Evolutionary conservation across 1,140 invertebrate genomes (phyloP), one percentile per base, ranked within the genome.

Genomic region (Hycleus phaleratus): DNA sequence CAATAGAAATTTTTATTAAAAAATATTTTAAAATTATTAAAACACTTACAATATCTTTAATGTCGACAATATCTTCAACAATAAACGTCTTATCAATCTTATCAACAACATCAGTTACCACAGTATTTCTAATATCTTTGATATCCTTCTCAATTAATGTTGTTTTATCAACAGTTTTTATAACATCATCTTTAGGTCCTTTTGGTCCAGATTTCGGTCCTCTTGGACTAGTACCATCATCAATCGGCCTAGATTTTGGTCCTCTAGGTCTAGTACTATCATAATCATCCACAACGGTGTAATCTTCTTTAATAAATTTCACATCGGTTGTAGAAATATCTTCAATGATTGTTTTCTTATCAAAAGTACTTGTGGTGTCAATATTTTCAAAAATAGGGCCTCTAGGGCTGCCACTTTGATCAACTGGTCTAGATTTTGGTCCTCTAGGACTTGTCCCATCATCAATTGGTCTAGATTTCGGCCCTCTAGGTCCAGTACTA

Each of bases 111-210:
- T 45, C 38, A 18, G 48, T 59, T 39, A 48, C 26, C 65, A 71
- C 69, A 56, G 71, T 71, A 59, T 71, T 66, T 39, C 70, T 72
- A 38, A 73, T 65, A 44, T 70, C 66, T n/a, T 66, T 44, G 25
- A 72, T 67, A 54, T 66, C 63, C 50, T 73, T 69, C 25, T 62
- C 45, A 10, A 73, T 59, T 25, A 67, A 59, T 4, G 64, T 62
- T 25, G 58, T 64, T 40, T 63, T 49, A 25, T 26, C 26, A n/a
- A 49, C 24, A 4, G 2, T 10, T 51, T 42, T 43, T 18, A 3
- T 42, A 10, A 42, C 40, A 11, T 6, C 10, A 42, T 10, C 9
- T 2, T 42, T 32, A 7, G 32, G 32, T 1, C 32, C 32, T 32
- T 32, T 32, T 7, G 32, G 32, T 4, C 32, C 32, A 4, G 32